Base-by-base conservation (phyloP, 2,797 vertebrate species). In the Amblyraja radiata region DNA sequence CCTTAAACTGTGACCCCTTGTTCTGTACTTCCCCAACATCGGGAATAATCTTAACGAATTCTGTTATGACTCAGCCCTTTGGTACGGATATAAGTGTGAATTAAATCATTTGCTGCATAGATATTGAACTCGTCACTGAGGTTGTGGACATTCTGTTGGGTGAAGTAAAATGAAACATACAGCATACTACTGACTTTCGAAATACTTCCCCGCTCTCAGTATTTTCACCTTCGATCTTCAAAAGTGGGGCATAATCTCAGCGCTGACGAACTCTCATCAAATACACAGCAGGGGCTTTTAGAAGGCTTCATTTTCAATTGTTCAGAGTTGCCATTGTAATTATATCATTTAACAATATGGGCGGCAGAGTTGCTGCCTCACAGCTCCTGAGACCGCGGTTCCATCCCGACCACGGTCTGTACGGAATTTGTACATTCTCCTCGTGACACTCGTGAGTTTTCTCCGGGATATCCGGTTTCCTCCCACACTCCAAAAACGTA, bases 211-310 rank as follows among this genome's bases (percentile, higher is more conserved):
- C 28, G 65, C 28, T 90, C 21, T 90, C 86, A 90, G 21, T 90
- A 65, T 39, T 71, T 90, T 36, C 65, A 90, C 86, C n/a, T 68
- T 90, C 71, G 65, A 71, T 71, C 86, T 71, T 90, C 65, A 68
- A 90, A 90, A 71, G 86, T 71, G 65, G 81, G 36, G 25, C 16
- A 65, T 71, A 90, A 90, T 39, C 61, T 71, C n/a, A 32, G 86
- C 28, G 63, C 58, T 68, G 61, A 39, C 4, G 86, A 68, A 21
- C 65, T 16, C 8, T 68, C 65, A 8, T 39, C 63, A 90, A 71
- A 8, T 18, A 1, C 63, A 23, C 28, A 71, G 81, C 10, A n/a
- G 23, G 54, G 14, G 81, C 46, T 61, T 83, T 61, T 28, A 54
- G 81, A 61, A 83, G 46, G 46, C 46, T 54, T 54, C 3, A 6